Evolutionary conservation across 2,113 vertebrate species (phyloP).

Genomic region (Sapayoa aenigma): DNA sequence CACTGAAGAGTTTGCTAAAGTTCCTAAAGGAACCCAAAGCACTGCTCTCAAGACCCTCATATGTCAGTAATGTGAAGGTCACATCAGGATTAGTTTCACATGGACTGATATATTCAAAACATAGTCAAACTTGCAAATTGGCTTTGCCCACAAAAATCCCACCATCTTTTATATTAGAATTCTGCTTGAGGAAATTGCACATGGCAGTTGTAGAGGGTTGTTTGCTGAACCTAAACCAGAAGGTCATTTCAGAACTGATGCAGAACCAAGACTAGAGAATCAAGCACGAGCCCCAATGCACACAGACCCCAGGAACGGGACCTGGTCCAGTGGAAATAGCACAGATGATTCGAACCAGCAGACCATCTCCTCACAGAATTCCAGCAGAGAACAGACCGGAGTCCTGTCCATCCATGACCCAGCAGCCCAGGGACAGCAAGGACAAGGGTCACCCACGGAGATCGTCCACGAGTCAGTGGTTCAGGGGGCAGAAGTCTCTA

Average conservation of each 20-base stretch:
- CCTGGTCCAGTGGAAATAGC: not conserved
- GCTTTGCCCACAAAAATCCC: not conserved
- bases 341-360: not conserved
- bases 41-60: not conserved
- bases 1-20: not conserved
- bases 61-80: not conserved
- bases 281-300: accelerated
- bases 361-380: not conserved
- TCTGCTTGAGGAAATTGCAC: not conserved
- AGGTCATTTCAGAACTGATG: not conserved
- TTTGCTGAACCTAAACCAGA: not conserved
- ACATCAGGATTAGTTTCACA: not conserved
- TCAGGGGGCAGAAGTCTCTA: not conserved
- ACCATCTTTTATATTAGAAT: not conserved
- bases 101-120: not conserved
- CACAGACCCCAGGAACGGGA: not conserved
- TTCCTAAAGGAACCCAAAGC: not conserved
- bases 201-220: not conserved
- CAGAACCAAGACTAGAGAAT: not conserved
- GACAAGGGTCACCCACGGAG: accelerated
- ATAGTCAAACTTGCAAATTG: not conserved
- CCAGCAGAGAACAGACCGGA: not conserved
- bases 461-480: accelerated
- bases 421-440: not conserved
- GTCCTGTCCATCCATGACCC: not conserved